Conservation (phyloP, 2,888 invertebrate genomes). For the Hypsopygia costalis region DNA sequence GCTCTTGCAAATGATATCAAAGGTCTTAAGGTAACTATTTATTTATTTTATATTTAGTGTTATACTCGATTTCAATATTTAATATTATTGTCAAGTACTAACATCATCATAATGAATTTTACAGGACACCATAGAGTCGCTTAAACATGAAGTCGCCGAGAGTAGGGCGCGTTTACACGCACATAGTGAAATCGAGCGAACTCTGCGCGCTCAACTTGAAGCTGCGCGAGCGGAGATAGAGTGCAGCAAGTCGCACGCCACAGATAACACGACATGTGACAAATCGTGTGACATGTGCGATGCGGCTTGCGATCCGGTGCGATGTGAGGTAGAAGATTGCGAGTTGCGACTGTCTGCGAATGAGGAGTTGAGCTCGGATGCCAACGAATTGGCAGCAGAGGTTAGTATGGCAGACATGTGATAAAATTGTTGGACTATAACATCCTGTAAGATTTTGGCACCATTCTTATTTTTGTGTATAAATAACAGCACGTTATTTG, state of each 20-base stretch:
- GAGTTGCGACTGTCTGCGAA: slow-evolving; percentile 53
- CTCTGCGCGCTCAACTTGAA: slow-evolving; percentile 66
- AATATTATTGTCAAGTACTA: background rate
- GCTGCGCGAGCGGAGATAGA: slow-evolving; percentile 61
- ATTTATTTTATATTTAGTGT: no score
- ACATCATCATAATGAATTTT: slow-evolving; percentile 8
- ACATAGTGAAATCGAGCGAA: slow-evolving; percentile 70
- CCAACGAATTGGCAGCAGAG: slow-evolving; percentile 70
- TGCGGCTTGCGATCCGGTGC: slow-evolving; percentile 70
- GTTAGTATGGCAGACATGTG: slow-evolving; percentile 30
- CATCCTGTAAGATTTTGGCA: slow-evolving; percentile 2
- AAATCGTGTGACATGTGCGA: slow-evolving; percentile 54
- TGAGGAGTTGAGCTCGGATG: slow-evolving; percentile 68
- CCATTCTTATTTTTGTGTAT: background rate
- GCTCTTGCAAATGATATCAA: slow-evolving; percentile 65
- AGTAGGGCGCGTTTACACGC: slow-evolving; percentile 67
- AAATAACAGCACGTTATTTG: no score
- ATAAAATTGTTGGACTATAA: background rate
- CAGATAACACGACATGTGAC: slow-evolving; percentile 29
- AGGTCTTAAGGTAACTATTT: slow-evolving; percentile 57
- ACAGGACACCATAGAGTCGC: slow-evolving; percentile 67
- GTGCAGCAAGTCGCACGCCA: slow-evolving; percentile 18
- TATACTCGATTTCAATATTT: no score
- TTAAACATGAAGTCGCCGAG: slow-evolving; percentile 71
- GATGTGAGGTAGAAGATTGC: slow-evolving; percentile 60